Evolutionary conservation across 2,113 vertebrate species (phyloP).

Genomic region (Apistogramma diplotaenia): DNA sequence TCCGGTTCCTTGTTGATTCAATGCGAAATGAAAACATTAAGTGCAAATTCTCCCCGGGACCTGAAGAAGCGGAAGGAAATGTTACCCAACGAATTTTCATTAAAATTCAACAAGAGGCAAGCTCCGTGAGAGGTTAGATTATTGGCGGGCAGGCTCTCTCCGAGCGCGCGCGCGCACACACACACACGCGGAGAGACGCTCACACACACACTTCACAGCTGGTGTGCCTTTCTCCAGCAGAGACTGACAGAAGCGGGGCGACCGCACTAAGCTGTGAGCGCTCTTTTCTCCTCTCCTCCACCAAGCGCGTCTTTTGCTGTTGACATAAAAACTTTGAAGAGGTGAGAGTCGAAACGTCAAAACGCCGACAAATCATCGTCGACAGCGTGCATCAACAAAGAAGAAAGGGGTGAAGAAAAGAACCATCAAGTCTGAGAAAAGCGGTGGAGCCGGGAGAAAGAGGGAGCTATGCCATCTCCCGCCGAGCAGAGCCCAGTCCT

Average conservation of each 20-base stretch:
- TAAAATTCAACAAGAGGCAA: slow-evolving; percentile 64
- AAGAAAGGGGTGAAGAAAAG: slow-evolving; percentile 1
- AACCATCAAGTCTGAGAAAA: slow-evolving; percentile 66
- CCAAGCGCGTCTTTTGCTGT: slow-evolving; percentile 44
- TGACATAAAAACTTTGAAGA: slow-evolving; percentile 61
- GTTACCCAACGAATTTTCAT: slow-evolving; percentile 48
- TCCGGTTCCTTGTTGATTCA: background rate
- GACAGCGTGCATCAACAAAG: slow-evolving; percentile 22
- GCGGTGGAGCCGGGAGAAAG: slow-evolving; percentile 64
- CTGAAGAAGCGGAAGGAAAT: slow-evolving; percentile 35
- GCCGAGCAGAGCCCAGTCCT: slow-evolving; percentile 70
- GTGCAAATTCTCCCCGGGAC: background rate
- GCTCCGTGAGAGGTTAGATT: slow-evolving; percentile 71
- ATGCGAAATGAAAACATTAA: slow-evolving; percentile 20
- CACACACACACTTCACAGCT: slow-evolving; percentile 56
- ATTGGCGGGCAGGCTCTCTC: slow-evolving; percentile 56
- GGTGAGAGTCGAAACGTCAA: slow-evolving; percentile 40
- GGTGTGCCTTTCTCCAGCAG: slow-evolving; percentile 57
- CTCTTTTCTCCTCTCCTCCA: slow-evolving; percentile 47
- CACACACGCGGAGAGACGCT: slow-evolving; percentile 14
- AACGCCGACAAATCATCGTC: slow-evolving; percentile 36
- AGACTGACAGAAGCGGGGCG: slow-evolving; percentile 72
- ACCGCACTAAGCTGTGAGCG: slow-evolving; percentile 60
- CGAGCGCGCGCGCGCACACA: background rate
- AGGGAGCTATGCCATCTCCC: slow-evolving; percentile 80